These are phyloP conservation scores for Frankliniella fusca DNA, from an alignment of 2,888 invertebrate species.

Conservation along the genomic window DNA sequence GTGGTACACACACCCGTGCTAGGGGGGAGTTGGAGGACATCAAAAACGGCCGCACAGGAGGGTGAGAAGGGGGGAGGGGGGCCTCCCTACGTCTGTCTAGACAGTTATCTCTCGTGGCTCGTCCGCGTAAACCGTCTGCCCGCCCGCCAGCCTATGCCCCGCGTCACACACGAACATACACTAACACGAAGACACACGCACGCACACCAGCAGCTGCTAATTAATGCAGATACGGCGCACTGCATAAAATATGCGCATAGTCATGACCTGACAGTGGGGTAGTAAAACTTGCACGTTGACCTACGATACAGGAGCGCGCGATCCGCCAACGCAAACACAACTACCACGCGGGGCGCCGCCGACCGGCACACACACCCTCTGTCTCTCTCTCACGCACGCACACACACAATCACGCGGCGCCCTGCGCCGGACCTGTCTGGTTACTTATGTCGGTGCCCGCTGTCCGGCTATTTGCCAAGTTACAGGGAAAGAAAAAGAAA, in stretches of 20 bases:
- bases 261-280: not conserved
- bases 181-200: no score
- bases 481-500: not conserved
- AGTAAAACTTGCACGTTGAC: not conserved
- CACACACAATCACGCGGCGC: not conserved
- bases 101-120: no score
- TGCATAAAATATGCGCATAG: not conserved
- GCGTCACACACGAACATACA: no score
- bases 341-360: not conserved
- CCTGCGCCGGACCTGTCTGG: not conserved
- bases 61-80: not conserved
- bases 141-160: no score
- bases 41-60: no score
- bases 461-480: conserved; percentile 22
- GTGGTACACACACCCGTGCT: no score
- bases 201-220: not conserved
- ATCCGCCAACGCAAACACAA: not conserved
- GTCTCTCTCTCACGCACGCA: not conserved
- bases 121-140: no score
- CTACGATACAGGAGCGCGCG: not conserved
- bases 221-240: conserved; percentile 13
- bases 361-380: not conserved
- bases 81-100: not conserved
- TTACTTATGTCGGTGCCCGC: conserved; percentile 8
- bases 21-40: no score